Conservation (phyloP, 2,113 vertebrate genomes). For the Pimephales promelas region DNA sequence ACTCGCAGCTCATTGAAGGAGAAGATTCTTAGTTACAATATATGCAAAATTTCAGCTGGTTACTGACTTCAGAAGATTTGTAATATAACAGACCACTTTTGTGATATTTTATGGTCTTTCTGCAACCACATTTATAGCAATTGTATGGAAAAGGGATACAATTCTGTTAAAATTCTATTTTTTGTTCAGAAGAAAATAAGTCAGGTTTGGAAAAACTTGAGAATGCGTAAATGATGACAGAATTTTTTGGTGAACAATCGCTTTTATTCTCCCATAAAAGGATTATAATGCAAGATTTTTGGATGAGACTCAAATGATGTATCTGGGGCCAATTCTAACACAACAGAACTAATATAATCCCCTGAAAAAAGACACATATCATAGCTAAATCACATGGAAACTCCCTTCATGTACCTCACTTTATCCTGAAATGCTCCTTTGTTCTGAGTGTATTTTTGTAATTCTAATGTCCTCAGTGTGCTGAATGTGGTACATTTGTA, state of each 20-base stretch:
- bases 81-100: too few relatives aligned
- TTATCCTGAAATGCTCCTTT: slow-evolving; percentile 30
- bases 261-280: slow-evolving; percentile 45
- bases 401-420: background rate
- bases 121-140: background rate
- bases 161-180: background rate
- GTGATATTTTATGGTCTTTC: background rate
- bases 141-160: background rate
- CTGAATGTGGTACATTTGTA: background rate
- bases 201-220: background rate
- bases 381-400: background rate
- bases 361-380: background rate
- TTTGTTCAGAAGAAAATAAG: background rate
- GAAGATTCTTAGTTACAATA: too few relatives aligned
- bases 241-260: background rate
- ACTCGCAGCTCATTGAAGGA: too few relatives aligned
- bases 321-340: slow-evolving; percentile 19
- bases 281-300: background rate
- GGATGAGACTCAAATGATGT: background rate
- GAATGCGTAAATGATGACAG: background rate
- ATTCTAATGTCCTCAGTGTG: background rate
- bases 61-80: too few relatives aligned
- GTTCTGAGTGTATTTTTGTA: slow-evolving; percentile 22
- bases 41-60: too few relatives aligned
- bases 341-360: background rate